Percentiles rank a stretch among this genome's conserved stretches.
phyloP scores from a whole-genome alignment of 2,888 invertebrate genomes.

The Leptopterna dolabrata region DNA sequence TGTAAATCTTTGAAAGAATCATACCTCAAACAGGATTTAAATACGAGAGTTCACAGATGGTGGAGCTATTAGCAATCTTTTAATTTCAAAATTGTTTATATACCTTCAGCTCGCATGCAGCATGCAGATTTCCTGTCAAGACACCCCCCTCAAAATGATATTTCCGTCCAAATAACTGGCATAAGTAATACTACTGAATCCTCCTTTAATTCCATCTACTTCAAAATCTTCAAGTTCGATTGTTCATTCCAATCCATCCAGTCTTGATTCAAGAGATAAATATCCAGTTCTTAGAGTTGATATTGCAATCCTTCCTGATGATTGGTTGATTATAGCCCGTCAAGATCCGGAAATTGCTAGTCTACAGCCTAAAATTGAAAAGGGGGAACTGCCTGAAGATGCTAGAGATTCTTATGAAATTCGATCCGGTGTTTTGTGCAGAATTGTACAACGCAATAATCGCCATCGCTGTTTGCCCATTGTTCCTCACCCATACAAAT shows the following conservation, averaged over 20 bases:
- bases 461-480: slow-evolving; percentile 36
- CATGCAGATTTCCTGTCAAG: slow-evolving; percentile 16
- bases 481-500: background rate
- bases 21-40: slow-evolving; percentile 11
- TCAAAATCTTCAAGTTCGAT: background rate
- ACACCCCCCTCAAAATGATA: slow-evolving; percentile 3
- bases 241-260: background rate
- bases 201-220: too few relatives aligned
- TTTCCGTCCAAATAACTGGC: background rate
- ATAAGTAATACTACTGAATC: too few relatives aligned
- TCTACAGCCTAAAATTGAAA: slow-evolving; percentile 3
- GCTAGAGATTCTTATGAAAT: slow-evolving; percentile 53
- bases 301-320: slow-evolving; percentile 22
- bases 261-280: background rate
- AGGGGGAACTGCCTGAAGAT: slow-evolving; percentile 13
- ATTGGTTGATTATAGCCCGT: slow-evolving; percentile 16
- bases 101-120: background rate
- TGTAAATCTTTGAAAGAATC: slow-evolving; percentile 19
- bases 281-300: slow-evolving; percentile 21
- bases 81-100: slow-evolving; percentile 59
- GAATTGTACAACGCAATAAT: slow-evolving; percentile 61
- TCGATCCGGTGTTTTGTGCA: slow-evolving; percentile 53
- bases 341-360: slow-evolving; percentile 19
- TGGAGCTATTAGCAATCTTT: slow-evolving; percentile 3
- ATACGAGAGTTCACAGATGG: slow-evolving; percentile 24